Conservation (phyloP, 1,140 invertebrate species). For the Apis cerana region DNA sequence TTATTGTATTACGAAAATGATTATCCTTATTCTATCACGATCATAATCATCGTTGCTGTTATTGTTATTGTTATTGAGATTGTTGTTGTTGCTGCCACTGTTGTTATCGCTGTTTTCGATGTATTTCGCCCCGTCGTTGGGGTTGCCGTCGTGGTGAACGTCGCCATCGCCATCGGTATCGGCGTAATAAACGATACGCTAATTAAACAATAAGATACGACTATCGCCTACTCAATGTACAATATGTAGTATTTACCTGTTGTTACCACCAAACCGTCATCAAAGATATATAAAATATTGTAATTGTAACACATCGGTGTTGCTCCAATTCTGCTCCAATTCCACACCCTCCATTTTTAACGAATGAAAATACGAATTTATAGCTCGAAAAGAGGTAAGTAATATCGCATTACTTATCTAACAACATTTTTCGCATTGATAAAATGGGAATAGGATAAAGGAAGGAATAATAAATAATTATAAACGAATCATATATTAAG, state of each 20-base stretch:
- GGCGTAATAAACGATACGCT: conserved; percentile 55
- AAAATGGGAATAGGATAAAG: not conserved
- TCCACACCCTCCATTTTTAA: not conserved
- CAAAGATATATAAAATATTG: conserved; percentile 82
- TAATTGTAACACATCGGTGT: conserved; percentile 78
- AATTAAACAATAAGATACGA: conserved; percentile 78
- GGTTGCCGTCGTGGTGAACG: conserved; percentile 46
- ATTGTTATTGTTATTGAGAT: conserved; percentile 62
- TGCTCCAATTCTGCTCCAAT: not conserved
- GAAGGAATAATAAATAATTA: not conserved
- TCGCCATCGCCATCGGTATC: conserved; percentile 47
- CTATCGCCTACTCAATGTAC: conserved; percentile 82
- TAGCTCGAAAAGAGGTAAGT: not conserved
- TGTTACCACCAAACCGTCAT: conserved; percentile 82
- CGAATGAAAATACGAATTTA: not conserved
- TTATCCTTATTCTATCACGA: conserved; percentile 53
- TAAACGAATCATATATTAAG: not conserved
- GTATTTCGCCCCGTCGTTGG: conserved; percentile 41
- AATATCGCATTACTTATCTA: not conserved
- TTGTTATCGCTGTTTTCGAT: conserved; percentile 57
- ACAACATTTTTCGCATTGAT: not conserved
- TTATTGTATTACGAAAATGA: conserved; percentile 31
- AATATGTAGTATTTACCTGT: conserved; percentile 83
- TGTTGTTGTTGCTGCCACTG: conserved; percentile 60
- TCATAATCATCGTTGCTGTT: conserved; percentile 59